Evolutionary conservation across 2,888 invertebrate genomes (phyloP), one percentile per base, ranked within the genome.

Genomic region (Gastracanthus pulcherrimus): DNA sequence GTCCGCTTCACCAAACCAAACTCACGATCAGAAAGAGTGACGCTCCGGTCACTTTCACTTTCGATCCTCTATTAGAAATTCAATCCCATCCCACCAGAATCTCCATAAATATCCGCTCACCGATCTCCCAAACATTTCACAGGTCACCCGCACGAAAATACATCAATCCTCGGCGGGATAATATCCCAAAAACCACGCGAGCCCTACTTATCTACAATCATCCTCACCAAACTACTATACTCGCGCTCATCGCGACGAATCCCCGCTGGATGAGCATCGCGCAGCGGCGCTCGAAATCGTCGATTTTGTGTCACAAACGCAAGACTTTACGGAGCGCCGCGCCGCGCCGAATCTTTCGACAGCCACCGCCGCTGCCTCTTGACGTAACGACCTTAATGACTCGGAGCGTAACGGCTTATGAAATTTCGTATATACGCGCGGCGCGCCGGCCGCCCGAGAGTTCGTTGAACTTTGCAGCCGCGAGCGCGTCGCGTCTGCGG

Each of bases 341-440:
- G 26, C n/a, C 60, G 26, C 55, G 16, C 64, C 60, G 36, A 74
- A 76, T 76, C 64, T 78, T 79, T 79, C 75, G 75, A 76, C 78
- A 79, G 72, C 1, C 16, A 45, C 13, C 16, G 19, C 38, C 29
- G 19, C 58, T 51, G 66, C 41, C 58, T 38, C 62, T 60, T 75
- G 79, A 82, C 77, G 80, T 80, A 83, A 80, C 80, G 77, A 82
- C 76, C 80, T 78, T 79, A 76, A 81, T 79, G 81, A 83, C 81
- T 76, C 76, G 78, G 11, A 76, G 81, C 81, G 70, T 76, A 76
- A 83, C 81, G 76, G 66, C 70, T 83, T 76, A 79, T 81, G 82
- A 82, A 80, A 82, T 76, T 82, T 81, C 70, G 80, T 58, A 55
- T 85, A 86, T 87, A 82, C 55, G 76, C 81, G 69, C 69, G 67